Evolutionary conservation across 2,797 vertebrate species (phyloP).

Genomic region (Ceryle rudis): DNA sequence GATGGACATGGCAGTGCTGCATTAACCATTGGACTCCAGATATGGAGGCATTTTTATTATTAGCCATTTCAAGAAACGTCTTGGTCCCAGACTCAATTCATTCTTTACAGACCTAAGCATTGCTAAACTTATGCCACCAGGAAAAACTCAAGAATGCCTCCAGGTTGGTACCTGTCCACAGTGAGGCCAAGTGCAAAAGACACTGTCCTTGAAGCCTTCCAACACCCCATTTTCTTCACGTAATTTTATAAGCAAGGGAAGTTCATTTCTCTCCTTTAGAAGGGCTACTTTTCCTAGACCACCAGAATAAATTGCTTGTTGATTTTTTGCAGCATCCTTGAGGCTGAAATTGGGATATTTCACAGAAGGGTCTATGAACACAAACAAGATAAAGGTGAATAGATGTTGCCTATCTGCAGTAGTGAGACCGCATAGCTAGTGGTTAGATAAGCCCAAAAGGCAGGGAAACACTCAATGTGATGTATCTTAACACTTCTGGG

Average conservation of each 20-base stretch:
- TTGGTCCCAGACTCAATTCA: neutral
- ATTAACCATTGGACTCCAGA: neutral
- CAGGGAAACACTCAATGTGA: neutral
- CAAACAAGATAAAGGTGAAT: neutral
- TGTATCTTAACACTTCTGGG: neutral
- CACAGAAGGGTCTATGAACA: neutral
- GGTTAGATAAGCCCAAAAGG: neutral
- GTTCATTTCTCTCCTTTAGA: neutral
- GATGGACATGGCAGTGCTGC: too few species aligned
- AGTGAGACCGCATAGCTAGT: accelerated
- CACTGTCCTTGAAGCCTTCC: neutral
- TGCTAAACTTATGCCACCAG: neutral
- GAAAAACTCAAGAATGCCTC: neutral
- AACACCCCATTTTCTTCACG: neutral
- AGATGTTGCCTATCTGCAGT: neutral
- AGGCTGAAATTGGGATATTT: neutral
- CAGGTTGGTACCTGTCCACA: neutral
- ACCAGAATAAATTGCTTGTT: neutral
- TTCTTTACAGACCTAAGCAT: neutral
- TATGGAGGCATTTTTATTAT: neutral
- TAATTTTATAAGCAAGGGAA: neutral
- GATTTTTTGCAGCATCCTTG: neutral
- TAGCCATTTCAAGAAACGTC: neutral
- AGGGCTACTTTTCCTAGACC: neutral
- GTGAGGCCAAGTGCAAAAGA: neutral